phyloP scores from a whole-genome alignment of 2,113 vertebrate genomes.

The Noctilio leporinus region DNA sequence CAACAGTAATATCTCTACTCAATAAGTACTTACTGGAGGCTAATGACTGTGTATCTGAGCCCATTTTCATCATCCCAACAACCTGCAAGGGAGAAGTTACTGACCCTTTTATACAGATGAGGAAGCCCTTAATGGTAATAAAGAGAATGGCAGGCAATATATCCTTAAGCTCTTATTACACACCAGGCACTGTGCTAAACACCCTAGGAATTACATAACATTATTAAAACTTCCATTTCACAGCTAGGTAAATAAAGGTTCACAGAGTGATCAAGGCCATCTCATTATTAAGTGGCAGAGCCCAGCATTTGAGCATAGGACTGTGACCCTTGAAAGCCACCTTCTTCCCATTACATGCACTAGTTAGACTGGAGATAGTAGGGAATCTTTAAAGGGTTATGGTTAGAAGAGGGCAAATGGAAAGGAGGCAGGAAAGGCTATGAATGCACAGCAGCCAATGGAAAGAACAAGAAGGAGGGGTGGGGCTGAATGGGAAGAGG shows the following conservation, averaged over 20 bases:
- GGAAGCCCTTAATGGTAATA: neutral
- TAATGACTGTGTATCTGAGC: neutral
- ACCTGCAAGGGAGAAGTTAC: neutral
- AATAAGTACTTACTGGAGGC: neutral
- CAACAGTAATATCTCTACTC: neutral
- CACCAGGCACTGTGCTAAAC: neutral
- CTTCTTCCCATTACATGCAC: neutral
- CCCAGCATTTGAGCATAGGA: neutral
- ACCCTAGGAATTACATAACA: neutral
- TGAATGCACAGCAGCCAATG: neutral
- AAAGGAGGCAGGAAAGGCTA: too few relatives aligned
- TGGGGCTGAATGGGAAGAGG: neutral
- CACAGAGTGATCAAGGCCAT: neutral
- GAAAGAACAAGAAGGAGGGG: fast-evolving
- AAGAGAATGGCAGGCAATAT: neutral
- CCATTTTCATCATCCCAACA: neutral
- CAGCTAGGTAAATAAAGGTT: neutral
- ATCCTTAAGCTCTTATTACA: neutral
- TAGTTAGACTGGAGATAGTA: neutral
- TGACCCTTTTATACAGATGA: neutral
- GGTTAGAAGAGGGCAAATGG: neutral
- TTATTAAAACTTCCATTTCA: neutral
- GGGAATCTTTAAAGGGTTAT: neutral
- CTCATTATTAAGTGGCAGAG: neutral
- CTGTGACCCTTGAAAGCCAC: neutral